Evolutionary conservation across 2,797 vertebrate genomes (phyloP).

Genomic region (Pampus argenteus): DNA sequence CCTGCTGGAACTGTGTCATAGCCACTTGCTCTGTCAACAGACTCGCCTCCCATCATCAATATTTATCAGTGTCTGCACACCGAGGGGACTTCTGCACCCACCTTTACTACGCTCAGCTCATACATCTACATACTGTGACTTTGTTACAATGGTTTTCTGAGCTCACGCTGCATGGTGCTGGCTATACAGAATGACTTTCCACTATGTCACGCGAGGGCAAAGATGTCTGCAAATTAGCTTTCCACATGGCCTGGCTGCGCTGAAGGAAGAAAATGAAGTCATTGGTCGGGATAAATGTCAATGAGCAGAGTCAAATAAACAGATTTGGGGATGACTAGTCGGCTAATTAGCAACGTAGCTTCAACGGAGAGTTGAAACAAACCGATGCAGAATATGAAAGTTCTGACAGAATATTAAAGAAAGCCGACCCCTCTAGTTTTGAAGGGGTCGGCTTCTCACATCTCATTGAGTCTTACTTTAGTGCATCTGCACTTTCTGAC

Average conservation of each 20-base stretch:
- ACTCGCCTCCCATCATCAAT: slow-evolving; percentile 68
- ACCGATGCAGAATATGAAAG: no score
- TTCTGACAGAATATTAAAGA: background rate
- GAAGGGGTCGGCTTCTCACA: slow-evolving; percentile 19
- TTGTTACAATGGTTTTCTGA: slow-evolving; percentile 41
- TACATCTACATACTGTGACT: slow-evolving; percentile 44
- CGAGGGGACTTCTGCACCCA: slow-evolving; percentile 40
- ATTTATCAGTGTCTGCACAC: slow-evolving; percentile 66
- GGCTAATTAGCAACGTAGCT: background rate
- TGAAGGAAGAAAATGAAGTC: background rate
- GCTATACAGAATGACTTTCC: slow-evolving; percentile 3
- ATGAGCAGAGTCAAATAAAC: slow-evolving; percentile 4
- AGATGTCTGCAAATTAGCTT: background rate
- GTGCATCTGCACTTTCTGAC: slow-evolving; percentile 39
- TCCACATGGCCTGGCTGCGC: background rate
- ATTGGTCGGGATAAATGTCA: background rate
- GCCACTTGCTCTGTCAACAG: slow-evolving; percentile 71
- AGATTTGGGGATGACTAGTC: background rate
- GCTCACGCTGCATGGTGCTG: slow-evolving; percentile 28
- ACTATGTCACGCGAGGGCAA: background rate
- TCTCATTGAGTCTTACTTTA: slow-evolving; percentile 35
- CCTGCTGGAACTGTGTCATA: slow-evolving; percentile 67
- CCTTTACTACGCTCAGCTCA: slow-evolving; percentile 17
- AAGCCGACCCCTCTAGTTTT: no score
- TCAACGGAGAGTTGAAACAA: background rate